phyloP scores from a whole-genome alignment of 1,140 invertebrate genomes.

The Portunus trituberculatus region DNA sequence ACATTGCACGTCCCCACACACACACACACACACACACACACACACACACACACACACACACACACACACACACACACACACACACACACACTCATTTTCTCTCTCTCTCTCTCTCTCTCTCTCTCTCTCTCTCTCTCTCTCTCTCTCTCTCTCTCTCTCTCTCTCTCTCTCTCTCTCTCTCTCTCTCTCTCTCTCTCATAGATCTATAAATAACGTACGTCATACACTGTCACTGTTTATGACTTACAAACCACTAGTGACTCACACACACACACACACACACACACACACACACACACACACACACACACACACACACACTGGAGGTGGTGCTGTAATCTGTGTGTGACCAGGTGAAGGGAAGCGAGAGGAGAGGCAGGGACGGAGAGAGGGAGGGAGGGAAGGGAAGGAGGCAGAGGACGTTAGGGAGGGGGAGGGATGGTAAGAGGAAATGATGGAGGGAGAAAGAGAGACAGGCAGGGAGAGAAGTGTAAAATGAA shows the following conservation, averaged over 20 bases:
- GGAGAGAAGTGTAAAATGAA: conserved; percentile 9
- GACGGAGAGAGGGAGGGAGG: background rate
- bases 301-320: too few species aligned
- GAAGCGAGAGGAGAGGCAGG: background rate
- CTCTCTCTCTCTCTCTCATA: too few species aligned
- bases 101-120: conserved; percentile 44
- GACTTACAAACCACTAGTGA: background rate
- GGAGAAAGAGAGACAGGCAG: background rate
- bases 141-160: background rate
- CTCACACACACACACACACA: background rate
- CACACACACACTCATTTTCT: too few species aligned
- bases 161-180: too few species aligned
- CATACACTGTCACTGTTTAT: background rate
- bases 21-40: too few species aligned
- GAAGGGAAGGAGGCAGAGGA: background rate
- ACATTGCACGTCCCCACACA: too few species aligned
- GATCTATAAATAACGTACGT: background rate
- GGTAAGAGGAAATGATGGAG: background rate
- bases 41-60: too few species aligned
- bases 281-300: background rate
- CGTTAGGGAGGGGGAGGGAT: background rate
- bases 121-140: conserved; percentile 27
- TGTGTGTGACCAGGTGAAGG: background rate
- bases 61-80: too few species aligned
- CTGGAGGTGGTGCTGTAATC: background rate